These are phyloP conservation scores for Cephus rjabovi DNA, from an alignment of 2,888 invertebrate genomes.

Conservation along the genomic window DNA sequence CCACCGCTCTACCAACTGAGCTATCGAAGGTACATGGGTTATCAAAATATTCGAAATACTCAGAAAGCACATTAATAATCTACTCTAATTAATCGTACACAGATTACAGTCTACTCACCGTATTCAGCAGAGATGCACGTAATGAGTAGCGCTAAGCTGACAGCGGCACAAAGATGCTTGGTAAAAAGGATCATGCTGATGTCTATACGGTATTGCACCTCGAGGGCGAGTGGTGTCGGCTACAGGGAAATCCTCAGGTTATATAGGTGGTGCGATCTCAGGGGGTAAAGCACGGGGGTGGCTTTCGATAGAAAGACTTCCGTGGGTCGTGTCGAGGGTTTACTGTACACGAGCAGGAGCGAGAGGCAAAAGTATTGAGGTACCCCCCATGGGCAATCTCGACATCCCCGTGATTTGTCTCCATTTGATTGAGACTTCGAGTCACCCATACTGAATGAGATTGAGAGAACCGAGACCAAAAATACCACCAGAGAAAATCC, in stretches of 20 bases:
- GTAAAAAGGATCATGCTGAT: conserved; percentile 14
- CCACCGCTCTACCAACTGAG: conserved; percentile 68
- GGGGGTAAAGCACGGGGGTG: conserved; percentile 14
- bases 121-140: conserved; percentile 44
- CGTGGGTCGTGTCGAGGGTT: conserved; percentile 19
- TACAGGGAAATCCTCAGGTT: conserved; percentile 28
- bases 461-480: conserved; percentile 12
- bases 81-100: background rate
- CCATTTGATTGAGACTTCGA: conserved; percentile 56
- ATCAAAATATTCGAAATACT: background rate
- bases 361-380: conserved; percentile 18
- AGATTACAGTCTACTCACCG: conserved; percentile 37
- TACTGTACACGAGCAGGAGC: background rate
- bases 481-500: background rate
- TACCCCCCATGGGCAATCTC: conserved; percentile 48
- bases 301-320: conserved; percentile 21
- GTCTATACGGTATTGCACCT: conserved; percentile 22
- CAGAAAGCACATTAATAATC: background rate
- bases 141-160: conserved; percentile 27
- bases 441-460: conserved; percentile 60
- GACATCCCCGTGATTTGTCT: conserved; percentile 56
- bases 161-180: conserved; percentile 29
- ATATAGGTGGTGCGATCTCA: conserved; percentile 31
- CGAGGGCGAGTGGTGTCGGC: conserved; percentile 34
- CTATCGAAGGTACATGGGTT: conserved; percentile 58